Evolutionary conservation across 30 jellyfish, hydroid and myxozoan genomes (phyloP), one percentile per base, ranked within the genome.

Genomic region (Hydractinia symbiolongicarpus): DNA sequence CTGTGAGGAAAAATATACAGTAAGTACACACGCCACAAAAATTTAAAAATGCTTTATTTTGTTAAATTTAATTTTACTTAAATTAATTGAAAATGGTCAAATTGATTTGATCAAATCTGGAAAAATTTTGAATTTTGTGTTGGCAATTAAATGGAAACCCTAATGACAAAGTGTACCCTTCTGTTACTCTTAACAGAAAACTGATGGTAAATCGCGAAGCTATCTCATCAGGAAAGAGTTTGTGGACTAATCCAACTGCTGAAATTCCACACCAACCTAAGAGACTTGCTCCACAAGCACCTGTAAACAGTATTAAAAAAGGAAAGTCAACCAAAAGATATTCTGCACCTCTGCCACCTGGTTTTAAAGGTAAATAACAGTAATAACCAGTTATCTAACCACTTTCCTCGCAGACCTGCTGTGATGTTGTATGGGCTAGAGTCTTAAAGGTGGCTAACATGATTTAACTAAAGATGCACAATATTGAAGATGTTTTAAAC

Each of bases 221-320:
- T 30, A 76, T 76, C 19, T 9, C 82, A 11, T 15, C 51, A 76
- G 84, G 78, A 11, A 54, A 54, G 15, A 14, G 54, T 53, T 51
- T 83, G 30, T 83, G 88, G 96, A 82, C 19, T 68, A 13, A 9
- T 8, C 78, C n/a, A 68, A 68, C 15, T 16, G n/a, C 84, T 7
- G 74, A 64, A 64, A 71, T 88, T 7, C 96, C 96, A 20, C 83
- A 88, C n/a, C 96, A 88, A 77, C 96, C 96, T 5, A 88, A 88
- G 60, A 68, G 96, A 61, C 88, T 40, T 14, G 96, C 96, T 20
- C 96, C 96, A 4, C 70, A 52, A 30, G 85, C 93, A 10, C 92
- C 96, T 19, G 40, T 16, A 51, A 30, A 20, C 79, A 68, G 51
- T 13, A 11, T 50, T 8, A 76, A 56, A 5, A 51, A 54, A 10